Percentiles rank a stretch among this genome's conserved stretches.
phyloP scores from a whole-genome alignment of 23 tunicate genomes.

The Trididemnum nubilum region DNA sequence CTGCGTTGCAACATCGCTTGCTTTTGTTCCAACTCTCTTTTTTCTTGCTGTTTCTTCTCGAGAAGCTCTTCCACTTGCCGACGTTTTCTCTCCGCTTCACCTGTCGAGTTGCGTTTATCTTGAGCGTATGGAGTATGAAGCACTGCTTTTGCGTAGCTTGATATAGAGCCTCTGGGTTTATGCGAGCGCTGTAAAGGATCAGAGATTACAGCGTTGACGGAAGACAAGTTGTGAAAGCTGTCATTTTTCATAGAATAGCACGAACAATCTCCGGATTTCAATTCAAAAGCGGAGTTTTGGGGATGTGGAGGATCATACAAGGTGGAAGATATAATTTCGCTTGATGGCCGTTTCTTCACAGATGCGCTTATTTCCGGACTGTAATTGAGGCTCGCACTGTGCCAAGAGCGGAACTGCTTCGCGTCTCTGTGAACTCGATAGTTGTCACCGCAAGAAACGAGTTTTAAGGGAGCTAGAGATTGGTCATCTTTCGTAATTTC shows the following conservation, averaged over 20 bases:
- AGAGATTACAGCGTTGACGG: background rate
- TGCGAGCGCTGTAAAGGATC: background rate
- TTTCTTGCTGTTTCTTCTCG: slow-evolving; percentile 16
- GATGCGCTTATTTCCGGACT: background rate
- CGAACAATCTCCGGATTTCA: background rate
- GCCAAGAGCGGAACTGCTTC: slow-evolving; percentile 18
- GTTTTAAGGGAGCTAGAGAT: background rate
- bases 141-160: slow-evolving; percentile 6
- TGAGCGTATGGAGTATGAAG: background rate
- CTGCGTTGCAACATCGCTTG: slow-evolving; percentile 2
- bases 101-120: background rate
- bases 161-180: background rate
- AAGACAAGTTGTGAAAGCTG: background rate
- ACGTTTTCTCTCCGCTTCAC: slow-evolving; percentile 20
- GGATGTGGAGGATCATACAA: background rate
- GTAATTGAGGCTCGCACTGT: slow-evolving; percentile 26
- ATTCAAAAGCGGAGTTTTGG: background rate
- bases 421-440: background rate
- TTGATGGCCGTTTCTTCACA: slow-evolving; percentile 3
- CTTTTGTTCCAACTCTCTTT: slow-evolving; percentile 3
- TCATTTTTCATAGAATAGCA: background rate
- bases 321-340: slow-evolving; percentile 7
- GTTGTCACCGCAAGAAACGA: slow-evolving; percentile 21
- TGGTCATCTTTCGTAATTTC: background rate
- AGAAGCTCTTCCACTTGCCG: background rate